These are phyloP conservation scores for Anthopleura sola DNA, from an alignment of 64 coral and sea anemone genomes.

Conservation along the genomic window DNA sequence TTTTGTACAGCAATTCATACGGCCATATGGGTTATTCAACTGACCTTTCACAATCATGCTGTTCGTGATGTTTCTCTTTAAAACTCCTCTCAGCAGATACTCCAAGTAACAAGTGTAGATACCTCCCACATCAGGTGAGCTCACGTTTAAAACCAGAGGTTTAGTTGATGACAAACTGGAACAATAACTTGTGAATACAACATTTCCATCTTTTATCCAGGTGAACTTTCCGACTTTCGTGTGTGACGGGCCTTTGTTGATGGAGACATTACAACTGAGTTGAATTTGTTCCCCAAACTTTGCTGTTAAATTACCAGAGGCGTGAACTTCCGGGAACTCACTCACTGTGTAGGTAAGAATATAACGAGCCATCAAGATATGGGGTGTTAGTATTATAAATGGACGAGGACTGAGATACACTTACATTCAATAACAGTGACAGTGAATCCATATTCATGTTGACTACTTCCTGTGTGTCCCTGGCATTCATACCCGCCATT, in stretches of 20 bases:
- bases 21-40: no score
- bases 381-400: not conserved
- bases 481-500: not conserved
- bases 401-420: not conserved
- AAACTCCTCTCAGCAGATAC: not conserved
- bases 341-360: not conserved
- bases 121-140: not conserved
- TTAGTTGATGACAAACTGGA: not conserved
- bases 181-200: not conserved
- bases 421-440: constrained; percentile 18
- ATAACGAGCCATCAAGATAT: not conserved
- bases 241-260: not conserved
- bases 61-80: not conserved
- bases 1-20: no score
- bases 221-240: not conserved
- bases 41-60: not conserved
- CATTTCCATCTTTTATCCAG: not conserved
- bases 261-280: not conserved
- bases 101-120: not conserved
- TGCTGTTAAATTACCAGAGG: not conserved
- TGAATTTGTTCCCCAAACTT: not conserved
- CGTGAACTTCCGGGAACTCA: not conserved
- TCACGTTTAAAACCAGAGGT: not conserved
- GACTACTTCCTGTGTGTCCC: not conserved
- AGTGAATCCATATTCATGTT: constrained; percentile 3